These are phyloP conservation scores for Hylaea fasciaria DNA, from an alignment of 2,888 invertebrate species.

Conservation along the genomic window DNA sequence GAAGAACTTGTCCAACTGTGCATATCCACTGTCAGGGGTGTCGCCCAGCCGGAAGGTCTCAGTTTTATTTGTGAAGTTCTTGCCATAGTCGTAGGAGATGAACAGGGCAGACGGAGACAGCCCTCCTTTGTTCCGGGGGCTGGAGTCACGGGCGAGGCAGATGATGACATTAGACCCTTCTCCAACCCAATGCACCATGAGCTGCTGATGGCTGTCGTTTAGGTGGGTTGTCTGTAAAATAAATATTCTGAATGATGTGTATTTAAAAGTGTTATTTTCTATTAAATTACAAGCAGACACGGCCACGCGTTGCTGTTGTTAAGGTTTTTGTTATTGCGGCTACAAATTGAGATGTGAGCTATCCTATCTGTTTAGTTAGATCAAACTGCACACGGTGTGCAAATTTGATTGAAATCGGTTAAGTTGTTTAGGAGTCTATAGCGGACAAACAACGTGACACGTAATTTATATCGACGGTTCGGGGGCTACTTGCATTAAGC, in stretches of 20 bases:
- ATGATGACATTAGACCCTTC: slow-evolving; percentile 94
- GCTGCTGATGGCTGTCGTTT: slow-evolving; percentile 94
- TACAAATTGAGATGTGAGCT: too few relatives aligned
- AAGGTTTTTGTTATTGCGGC: too few relatives aligned
- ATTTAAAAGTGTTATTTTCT: background rate
- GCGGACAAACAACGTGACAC: too few relatives aligned
- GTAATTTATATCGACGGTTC: too few relatives aligned
- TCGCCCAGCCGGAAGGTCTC: slow-evolving; percentile 86
- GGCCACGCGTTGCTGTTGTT: too few relatives aligned
- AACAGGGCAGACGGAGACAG: slow-evolving; percentile 92
- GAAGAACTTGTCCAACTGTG: slow-evolving; percentile 92
- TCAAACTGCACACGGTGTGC: too few relatives aligned
- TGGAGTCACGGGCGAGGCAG: slow-evolving; percentile 91
- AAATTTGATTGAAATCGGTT: too few relatives aligned
- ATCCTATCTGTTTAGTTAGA: too few relatives aligned
- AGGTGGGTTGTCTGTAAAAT: slow-evolving; percentile 88
- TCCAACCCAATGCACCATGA: slow-evolving; percentile 97
- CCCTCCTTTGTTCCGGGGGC: slow-evolving; percentile 75
- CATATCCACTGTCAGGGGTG: slow-evolving; percentile 82
- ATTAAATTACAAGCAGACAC: too few relatives aligned
- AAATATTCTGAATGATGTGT: background rate
- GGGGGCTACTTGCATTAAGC: too few relatives aligned
- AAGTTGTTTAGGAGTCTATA: too few relatives aligned
- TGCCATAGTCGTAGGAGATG: slow-evolving; percentile 95
- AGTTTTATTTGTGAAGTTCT: slow-evolving; percentile 90